Conservation (phyloP, 2,888 invertebrate genomes). For the Limenitis camilla region DNA sequence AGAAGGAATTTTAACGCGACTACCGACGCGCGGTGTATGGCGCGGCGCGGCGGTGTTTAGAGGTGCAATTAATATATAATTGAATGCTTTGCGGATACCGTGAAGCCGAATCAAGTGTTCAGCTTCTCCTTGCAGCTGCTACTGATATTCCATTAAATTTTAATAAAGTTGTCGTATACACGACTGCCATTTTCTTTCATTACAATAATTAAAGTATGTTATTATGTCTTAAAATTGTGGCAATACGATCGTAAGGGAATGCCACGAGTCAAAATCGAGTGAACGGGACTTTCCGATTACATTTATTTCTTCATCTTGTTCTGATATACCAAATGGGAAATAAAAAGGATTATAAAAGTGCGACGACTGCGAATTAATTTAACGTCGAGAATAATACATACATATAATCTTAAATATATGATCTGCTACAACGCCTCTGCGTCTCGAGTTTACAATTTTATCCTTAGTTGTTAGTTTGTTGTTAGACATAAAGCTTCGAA, state of each 20-base stretch:
- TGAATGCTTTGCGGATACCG: conserved; percentile 52
- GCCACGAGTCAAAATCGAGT: conserved; percentile 50
- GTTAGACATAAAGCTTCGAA: too few species aligned
- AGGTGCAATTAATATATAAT: conserved; percentile 56
- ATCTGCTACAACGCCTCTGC: too few species aligned
- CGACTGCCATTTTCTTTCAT: conserved; percentile 52
- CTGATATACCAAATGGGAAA: conserved; percentile 10
- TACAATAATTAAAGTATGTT: conserved; percentile 72
- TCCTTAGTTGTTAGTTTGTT: too few species aligned
- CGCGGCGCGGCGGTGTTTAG: conserved; percentile 28
- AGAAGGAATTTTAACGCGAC: conserved; percentile 23
- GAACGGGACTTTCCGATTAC: conserved; percentile 53
- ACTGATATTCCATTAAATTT: conserved; percentile 65
- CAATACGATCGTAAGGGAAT: conserved; percentile 38
- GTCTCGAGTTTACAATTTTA: too few species aligned
- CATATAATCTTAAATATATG: not conserved
- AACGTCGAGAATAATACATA: not conserved
- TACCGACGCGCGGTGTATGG: not conserved
- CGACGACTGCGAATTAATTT: not conserved
- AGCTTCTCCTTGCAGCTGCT: conserved; percentile 56
- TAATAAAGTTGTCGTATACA: conserved; percentile 72
- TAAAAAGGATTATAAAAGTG: conserved; percentile 10
- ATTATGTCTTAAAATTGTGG: conserved; percentile 66
- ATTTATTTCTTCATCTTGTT: conserved; percentile 47
- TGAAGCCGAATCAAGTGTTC: conserved; percentile 43